Evolutionary conservation across 2,113 vertebrate genomes (phyloP).

Genomic region (Alethe castanea): DNA sequence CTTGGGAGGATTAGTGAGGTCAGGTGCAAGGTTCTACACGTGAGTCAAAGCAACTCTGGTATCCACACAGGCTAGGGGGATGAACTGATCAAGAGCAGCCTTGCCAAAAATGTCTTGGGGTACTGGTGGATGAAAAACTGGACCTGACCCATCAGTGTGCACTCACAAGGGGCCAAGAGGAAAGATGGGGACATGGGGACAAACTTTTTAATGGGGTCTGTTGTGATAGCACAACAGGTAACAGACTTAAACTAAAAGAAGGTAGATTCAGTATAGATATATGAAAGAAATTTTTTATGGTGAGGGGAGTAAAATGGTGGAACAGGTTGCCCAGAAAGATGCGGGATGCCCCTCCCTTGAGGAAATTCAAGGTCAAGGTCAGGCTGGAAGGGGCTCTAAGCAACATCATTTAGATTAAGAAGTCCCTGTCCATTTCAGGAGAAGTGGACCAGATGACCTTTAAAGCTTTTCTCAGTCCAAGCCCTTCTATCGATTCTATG

Average conservation of each 20-base stretch:
- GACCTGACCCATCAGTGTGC: background rate
- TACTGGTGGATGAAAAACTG: background rate
- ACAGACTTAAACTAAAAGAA: background rate
- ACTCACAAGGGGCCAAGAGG: fast-evolving
- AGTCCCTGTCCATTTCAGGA: background rate
- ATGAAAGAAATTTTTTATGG: background rate
- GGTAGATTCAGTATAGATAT: background rate
- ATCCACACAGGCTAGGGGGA: background rate
- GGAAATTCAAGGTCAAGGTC: background rate
- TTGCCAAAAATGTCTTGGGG: background rate
- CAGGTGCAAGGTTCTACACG: background rate
- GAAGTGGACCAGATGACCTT: background rate
- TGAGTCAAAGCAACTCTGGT: background rate
- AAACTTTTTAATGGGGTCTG: background rate
- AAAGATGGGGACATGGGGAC: background rate
- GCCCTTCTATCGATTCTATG: background rate
- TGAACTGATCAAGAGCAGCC: background rate
- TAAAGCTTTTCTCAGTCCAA: background rate
- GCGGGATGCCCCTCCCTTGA: fast-evolving
- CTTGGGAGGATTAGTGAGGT: background rate
- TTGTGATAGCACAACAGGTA: background rate
- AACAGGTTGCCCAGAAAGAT: background rate
- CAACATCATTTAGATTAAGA: background rate
- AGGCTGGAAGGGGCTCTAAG: background rate
- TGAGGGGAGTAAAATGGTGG: background rate